Evolutionary conservation across 2,797 vertebrate species (phyloP), one percentile per base, ranked within the genome.

Genomic region (Scolopax bukidnonensis): DNA sequence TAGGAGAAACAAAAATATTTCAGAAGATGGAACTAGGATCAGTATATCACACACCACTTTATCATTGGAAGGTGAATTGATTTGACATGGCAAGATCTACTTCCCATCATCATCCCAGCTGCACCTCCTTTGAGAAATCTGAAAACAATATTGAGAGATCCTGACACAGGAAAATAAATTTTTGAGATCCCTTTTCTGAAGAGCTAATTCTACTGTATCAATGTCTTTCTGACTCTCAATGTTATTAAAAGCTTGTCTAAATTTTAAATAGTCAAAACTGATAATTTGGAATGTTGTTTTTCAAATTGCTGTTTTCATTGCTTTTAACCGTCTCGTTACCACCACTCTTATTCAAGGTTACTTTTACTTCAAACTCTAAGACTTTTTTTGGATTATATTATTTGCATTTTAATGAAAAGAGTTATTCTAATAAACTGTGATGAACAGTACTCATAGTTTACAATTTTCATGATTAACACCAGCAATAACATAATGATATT

Each of bases 1-100:
- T 11, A 43, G 11, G 4, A 18, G 61, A 77, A 69, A 17, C 33
- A 73, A 59, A 45, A n/a, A 14, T 16, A 48, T 19, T 38, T 61
- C 11, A 32, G 17, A 84, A 53, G 7, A 5, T 67, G 14, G 15
- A 70, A 45, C 21, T 47, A 19, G 21, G 15, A 53, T 36, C 11
- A 12, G 3, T 23, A 3, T 50, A 69, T 7, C 32, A 47, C 7
- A 45, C 3, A 20, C 7, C 17, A 24, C 16, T 33, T 65, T 73
- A 33, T 19, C 11, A 24, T 1, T 41, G 9, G 4, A 61, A 2
- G 0, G 0, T 47, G 13, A 74, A 64, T 33, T 54, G 8, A 2
- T 85, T 69, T 80, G 17, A 45, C 30, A 63, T 14, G 12, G 25
- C 17, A 77, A 80, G 19, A 21, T 38, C 38, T 85, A 76, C 13